These are phyloP conservation scores for Sinhomidia bicolor DNA, from an alignment of 2,888 invertebrate species.

Conservation along the genomic window DNA sequence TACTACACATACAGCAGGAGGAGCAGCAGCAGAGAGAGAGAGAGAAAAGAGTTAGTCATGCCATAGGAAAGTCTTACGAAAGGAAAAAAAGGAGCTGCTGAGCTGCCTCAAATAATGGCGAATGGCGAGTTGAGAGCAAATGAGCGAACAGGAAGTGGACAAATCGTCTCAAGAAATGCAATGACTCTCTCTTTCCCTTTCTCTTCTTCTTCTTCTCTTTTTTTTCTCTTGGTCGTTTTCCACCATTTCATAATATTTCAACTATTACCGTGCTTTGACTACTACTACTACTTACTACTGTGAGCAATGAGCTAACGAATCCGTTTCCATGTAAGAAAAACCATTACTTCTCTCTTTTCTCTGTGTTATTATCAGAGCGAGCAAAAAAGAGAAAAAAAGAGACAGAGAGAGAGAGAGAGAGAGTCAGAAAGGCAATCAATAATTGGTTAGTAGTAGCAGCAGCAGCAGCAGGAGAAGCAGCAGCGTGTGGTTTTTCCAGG, in stretches of 20 bases:
- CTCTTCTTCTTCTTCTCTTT: too few relatives aligned
- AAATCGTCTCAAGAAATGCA: conserved; percentile 65
- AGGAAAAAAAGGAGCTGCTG: too few relatives aligned
- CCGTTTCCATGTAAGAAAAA: conserved; percentile 22
- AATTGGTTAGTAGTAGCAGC: conserved; percentile 32
- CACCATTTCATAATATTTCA: conserved; percentile 26
- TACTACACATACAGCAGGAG: conserved; percentile 11
- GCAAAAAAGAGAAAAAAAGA: too few relatives aligned
- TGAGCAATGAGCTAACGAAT: conserved; percentile 5
- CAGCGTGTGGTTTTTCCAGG: conserved; percentile 31
- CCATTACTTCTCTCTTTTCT: conserved; percentile 14
- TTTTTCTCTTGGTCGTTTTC: too few relatives aligned
- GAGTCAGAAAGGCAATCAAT: conserved; percentile 56
- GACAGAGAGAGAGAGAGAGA: neutral
- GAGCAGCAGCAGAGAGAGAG: neutral
- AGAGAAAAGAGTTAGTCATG: conserved; percentile 32
- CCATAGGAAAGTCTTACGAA: neutral
- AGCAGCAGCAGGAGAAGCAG: neutral
- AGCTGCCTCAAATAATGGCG: conserved; percentile 15
- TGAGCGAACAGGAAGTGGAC: conserved; percentile 64
- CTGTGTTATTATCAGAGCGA: too few relatives aligned
- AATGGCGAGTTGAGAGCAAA: conserved; percentile 40
- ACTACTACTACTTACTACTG: too few relatives aligned
- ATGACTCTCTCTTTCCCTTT: conserved; percentile 38
- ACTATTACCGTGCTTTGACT: neutral